Evolutionary conservation across 2,113 vertebrate genomes (phyloP).

Genomic region (Sturnus vulgaris): DNA sequence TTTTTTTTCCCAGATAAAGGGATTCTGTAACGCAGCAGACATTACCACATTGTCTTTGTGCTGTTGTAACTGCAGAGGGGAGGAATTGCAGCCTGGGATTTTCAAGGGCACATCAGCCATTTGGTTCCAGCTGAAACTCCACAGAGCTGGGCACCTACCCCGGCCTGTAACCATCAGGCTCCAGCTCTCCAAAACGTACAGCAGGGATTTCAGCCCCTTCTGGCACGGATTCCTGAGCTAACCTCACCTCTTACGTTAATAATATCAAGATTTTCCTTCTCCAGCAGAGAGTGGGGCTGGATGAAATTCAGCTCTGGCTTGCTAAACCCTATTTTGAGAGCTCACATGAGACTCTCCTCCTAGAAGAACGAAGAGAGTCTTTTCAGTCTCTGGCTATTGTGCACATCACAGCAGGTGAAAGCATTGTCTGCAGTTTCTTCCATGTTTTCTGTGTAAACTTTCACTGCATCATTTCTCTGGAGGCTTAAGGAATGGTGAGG

Average conservation of each 20-base stretch:
- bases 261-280: slow-evolving; percentile 41
- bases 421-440: background rate
- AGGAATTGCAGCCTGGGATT: slow-evolving; percentile 21
- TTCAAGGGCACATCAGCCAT: slow-evolving; percentile 1
- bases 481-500: background rate
- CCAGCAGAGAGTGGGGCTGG: slow-evolving; percentile 4
- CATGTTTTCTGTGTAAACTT: background rate
- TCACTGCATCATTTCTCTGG: background rate
- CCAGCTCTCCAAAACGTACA: background rate
- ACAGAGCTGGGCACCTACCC: slow-evolving; percentile 22
- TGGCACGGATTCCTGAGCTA: background rate
- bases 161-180: background rate
- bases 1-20: slow-evolving; percentile 33
- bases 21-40: slow-evolving; percentile 56
- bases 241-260: slow-evolving; percentile 37
- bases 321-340: slow-evolving; percentile 16
- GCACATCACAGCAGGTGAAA: slow-evolving; percentile 17
- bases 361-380: background rate
- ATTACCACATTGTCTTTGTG: slow-evolving; percentile 63
- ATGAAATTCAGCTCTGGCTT: slow-evolving; percentile 31
- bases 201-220: slow-evolving; percentile 9
- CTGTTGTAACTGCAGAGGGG: slow-evolving; percentile 43
- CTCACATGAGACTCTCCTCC: background rate
- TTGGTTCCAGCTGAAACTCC: slow-evolving; percentile 12
- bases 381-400: background rate